Evolutionary conservation across 2,888 invertebrate genomes (phyloP).

Genomic region (Criorhina ranunculi): DNA sequence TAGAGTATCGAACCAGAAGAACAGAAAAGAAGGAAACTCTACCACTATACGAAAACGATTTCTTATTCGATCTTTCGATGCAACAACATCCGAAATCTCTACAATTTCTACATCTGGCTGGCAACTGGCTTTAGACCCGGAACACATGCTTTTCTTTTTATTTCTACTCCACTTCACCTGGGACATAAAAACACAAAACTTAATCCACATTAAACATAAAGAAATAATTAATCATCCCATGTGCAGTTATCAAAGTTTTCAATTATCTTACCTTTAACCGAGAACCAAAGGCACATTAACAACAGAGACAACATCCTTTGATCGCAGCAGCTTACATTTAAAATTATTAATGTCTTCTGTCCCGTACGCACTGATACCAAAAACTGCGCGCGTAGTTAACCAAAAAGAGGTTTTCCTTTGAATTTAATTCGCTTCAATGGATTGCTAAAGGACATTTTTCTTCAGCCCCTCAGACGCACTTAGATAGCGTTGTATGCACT

Average conservation of each 20-base stretch:
- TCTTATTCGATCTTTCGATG: too few species aligned
- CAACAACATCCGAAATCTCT: too few species aligned
- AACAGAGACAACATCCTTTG: neutral
- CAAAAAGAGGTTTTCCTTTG: slow-evolving; percentile 18
- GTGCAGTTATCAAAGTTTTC: slow-evolving; percentile 18
- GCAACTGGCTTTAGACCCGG: too few species aligned
- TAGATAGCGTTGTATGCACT: slow-evolving; percentile 55
- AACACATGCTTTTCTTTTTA: too few species aligned
- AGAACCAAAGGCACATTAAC: slow-evolving; percentile 17
- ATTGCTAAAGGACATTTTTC: slow-evolving; percentile 54
- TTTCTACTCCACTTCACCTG: neutral
- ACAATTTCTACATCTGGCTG: too few species aligned
- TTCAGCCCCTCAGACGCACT: slow-evolving; percentile 59
- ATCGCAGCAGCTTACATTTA: slow-evolving; percentile 2
- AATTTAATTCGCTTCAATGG: slow-evolving; percentile 10
- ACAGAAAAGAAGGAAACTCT: too few species aligned
- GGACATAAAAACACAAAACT: neutral
- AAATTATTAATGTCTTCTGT: slow-evolving; percentile 54
- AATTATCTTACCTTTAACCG: slow-evolving; percentile 16
- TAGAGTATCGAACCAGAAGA: too few species aligned
- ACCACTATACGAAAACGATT: too few species aligned
- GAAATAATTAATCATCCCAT: slow-evolving; percentile 27
- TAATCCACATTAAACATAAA: slow-evolving; percentile 3
- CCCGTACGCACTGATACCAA: slow-evolving; percentile 19
- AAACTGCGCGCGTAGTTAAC: slow-evolving; percentile 6